Evolutionary conservation across 2,797 vertebrate species (phyloP).

Genomic region (Botia kubotai): DNA sequence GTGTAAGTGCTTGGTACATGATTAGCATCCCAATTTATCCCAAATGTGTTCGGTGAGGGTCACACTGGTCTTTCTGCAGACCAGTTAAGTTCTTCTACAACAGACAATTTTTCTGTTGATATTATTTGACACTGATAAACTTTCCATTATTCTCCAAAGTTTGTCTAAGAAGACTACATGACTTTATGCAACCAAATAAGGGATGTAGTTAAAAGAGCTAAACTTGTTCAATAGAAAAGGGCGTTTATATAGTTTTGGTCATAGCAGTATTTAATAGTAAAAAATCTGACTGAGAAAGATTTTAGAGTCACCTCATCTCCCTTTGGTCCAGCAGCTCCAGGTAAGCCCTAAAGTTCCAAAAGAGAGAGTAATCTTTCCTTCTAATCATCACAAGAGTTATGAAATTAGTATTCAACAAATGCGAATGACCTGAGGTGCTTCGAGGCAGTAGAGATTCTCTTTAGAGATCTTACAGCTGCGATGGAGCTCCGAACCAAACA

Average conservation of each 20-base stretch:
- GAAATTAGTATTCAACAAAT: slow-evolving; percentile 45
- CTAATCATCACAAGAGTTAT: slow-evolving; percentile 23
- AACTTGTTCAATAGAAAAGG: neutral
- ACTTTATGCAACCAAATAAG: neutral
- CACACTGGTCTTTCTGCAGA: too few species aligned
- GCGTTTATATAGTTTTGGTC: neutral
- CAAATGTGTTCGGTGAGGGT: neutral
- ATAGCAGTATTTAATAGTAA: neutral
- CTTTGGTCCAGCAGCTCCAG: slow-evolving; percentile 81
- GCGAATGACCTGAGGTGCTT: slow-evolving; percentile 34
- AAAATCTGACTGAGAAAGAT: neutral
- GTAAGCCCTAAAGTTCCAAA: slow-evolving; percentile 77
- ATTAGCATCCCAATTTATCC: too few species aligned
- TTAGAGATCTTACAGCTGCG: neutral
- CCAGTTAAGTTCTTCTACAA: too few species aligned
- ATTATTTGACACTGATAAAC: too few species aligned
- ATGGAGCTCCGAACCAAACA: slow-evolving; percentile 38
- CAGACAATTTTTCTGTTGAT: too few species aligned
- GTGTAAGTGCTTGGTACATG: too few species aligned
- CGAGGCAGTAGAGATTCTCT: neutral
- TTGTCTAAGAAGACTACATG: neutral
- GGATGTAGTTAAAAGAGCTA: neutral
- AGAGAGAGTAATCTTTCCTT: neutral
- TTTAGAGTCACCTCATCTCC: slow-evolving; percentile 81
- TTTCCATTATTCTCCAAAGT: too few species aligned